Evolutionary conservation across 2,888 invertebrate species (phyloP).

Genomic region (Athrips mouffetella): DNA sequence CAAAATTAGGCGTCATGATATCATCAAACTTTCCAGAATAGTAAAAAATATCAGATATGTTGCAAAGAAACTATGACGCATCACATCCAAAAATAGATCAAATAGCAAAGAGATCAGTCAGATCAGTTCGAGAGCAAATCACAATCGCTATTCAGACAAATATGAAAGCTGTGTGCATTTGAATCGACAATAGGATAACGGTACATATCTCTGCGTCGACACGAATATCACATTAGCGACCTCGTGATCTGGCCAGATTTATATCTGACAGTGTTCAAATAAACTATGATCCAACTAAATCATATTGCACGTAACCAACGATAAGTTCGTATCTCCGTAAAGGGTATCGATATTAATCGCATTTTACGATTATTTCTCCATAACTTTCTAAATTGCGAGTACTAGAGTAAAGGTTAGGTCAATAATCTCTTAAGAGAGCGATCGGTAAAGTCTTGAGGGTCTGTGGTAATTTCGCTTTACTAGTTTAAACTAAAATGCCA

Average conservation of each 20-base stretch:
- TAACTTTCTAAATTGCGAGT: conserved; percentile 1
- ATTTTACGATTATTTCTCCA: neutral
- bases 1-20: too few species aligned
- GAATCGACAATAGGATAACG: conserved; percentile 74
- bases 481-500: neutral
- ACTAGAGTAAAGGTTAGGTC: neutral
- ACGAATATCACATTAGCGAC: conserved; percentile 75
- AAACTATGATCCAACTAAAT: conserved; percentile 25
- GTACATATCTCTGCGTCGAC: conserved; percentile 65
- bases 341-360: neutral
- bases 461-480: neutral
- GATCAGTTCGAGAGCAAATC: conserved; percentile 2
- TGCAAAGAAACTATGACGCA: conserved; percentile 4
- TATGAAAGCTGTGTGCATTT: conserved; percentile 65
- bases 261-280: conserved; percentile 59
- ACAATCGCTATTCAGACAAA: conserved; percentile 42
- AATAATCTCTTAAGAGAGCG: neutral
- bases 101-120: conserved; percentile 1
- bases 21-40: neutral
- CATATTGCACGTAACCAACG: neutral
- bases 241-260: conserved; percentile 74
- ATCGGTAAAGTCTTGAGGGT: neutral
- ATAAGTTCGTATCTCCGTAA: neutral
- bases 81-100: conserved; percentile 8
- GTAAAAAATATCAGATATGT: neutral